Evolutionary conservation across 2,888 invertebrate genomes (phyloP), one percentile per base, ranked within the genome.

Genomic region (Dugesia japonica): DNA sequence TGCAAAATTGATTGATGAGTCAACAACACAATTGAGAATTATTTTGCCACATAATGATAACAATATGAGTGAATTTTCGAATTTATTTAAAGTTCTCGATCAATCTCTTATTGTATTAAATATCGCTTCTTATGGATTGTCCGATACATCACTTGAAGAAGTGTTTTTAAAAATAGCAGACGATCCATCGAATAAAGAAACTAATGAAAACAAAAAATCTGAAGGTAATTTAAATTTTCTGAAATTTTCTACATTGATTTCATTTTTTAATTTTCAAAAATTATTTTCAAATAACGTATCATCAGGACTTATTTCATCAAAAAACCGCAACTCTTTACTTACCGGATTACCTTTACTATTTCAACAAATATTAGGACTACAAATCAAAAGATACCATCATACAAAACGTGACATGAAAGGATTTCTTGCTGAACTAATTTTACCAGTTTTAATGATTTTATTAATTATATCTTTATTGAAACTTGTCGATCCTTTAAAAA

Each of bases 111-210:
- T 13, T 13, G 31, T 7, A 4, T 7, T 31, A 13, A 31, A 13
- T 31, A 31, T 31, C 4, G 13, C 13, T 31, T 31, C 31, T 7
- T 88, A 87, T 81, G 88, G 88, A 20, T 85, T 88, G 17, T 87
- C 87, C n/a, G 87, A 88, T 80, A 87, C 88, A 0, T 86, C 87
- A 28, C 81, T 88, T 20, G 88, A 88, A 82, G 88, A 88, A 84
- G 87, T 88, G 79, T 86, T 86, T 80, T 80, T 86, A 78, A 83
- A 82, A 80, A 85, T 86, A 13, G 84, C 84, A n/a, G 84, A 84
- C 28, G 82, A 82, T 33, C 81, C 80, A 31, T 81, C 81, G 4
- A 31, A 31, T 31, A 31, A 31, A 31, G 13, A 7, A 31, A 31
- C 13, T 31, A 31, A 31, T 4, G 13, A 31, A 31, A 13, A 31